phyloP scores from a whole-genome alignment of 2,113 vertebrate genomes.

The Gobiocypris rarus region DNA sequence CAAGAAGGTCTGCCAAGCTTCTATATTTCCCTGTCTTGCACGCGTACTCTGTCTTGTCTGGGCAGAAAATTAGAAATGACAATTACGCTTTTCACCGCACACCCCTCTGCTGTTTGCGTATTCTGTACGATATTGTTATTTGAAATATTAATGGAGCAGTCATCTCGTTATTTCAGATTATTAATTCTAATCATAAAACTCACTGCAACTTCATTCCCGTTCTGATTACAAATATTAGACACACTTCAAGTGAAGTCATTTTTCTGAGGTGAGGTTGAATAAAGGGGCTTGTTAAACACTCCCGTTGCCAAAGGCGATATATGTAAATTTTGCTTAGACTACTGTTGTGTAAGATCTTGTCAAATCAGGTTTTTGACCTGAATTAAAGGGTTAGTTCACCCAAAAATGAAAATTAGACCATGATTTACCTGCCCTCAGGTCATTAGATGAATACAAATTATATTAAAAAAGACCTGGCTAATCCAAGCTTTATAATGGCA shows the following conservation, averaged over 20 bases:
- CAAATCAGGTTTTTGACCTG: not conserved
- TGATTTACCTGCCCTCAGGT: too few species aligned
- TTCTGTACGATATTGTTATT: constrained; percentile 21
- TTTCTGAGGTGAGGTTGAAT: not conserved
- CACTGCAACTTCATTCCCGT: not conserved
- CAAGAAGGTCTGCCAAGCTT: constrained; percentile 28
- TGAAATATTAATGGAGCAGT: constrained; percentile 5
- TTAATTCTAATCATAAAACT: constrained; percentile 35
- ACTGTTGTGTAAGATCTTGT: not conserved
- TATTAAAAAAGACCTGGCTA: too few species aligned
- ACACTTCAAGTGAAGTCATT: constrained; percentile 15
- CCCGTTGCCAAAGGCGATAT: not conserved
- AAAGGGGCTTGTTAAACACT: not conserved
- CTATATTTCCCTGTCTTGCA: constrained; percentile 9
- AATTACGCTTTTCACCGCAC: not conserved
- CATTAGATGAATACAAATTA: too few species aligned
- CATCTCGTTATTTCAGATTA: constrained; percentile 40
- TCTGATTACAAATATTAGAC: constrained; percentile 33
- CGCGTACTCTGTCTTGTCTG: constrained; percentile 22
- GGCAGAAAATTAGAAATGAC: constrained; percentile 20
- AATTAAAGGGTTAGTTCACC: not conserved
- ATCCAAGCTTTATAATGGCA: too few species aligned
- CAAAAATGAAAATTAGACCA: too few species aligned
- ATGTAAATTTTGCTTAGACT: constrained; percentile 4
- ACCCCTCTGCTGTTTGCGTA: not conserved